phyloP scores from a whole-genome alignment of 2,113 vertebrate genomes.

The Toxotes jaculatrix region DNA sequence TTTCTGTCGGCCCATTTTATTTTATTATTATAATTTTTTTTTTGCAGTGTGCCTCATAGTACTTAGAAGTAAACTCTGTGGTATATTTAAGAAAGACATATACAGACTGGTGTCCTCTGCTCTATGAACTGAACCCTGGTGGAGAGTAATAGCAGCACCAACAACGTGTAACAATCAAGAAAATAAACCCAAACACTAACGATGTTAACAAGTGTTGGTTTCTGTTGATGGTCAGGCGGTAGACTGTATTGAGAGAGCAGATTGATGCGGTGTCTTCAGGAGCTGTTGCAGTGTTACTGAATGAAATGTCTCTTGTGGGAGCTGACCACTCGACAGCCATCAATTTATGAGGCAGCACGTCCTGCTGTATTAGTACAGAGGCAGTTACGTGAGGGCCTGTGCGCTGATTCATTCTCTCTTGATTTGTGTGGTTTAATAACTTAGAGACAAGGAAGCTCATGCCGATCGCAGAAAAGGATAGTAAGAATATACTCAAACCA shows the following conservation, averaged over 20 bases:
- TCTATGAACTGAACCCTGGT: slow-evolving; percentile 19
- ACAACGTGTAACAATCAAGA: not conserved
- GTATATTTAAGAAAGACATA: slow-evolving; percentile 37
- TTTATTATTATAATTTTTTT: not conserved
- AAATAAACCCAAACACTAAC: slow-evolving; percentile 50
- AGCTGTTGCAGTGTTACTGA: not conserved
- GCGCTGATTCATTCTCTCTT: slow-evolving; percentile 6
- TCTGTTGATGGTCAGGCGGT: not conserved
- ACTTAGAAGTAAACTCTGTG: slow-evolving; percentile 26
- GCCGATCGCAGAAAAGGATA: not conserved
- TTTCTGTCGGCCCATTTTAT: slow-evolving; percentile 7
- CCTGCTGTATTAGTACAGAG: slow-evolving; percentile 15
- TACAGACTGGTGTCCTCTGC: slow-evolving; percentile 20
- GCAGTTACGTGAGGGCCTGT: slow-evolving; percentile 21
- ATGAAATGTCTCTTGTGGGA: slow-evolving; percentile 6
- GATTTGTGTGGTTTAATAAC: slow-evolving; percentile 27
- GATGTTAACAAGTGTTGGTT: slow-evolving; percentile 21
- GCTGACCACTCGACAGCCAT: not conserved
- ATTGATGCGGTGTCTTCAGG: not conserved
- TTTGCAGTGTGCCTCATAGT: slow-evolving; percentile 39
- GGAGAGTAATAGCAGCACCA: slow-evolving; percentile 19
- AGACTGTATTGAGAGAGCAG: not conserved
- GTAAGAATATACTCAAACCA: too few relatives aligned
- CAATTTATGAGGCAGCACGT: slow-evolving; percentile 1
- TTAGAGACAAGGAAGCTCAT: not conserved